A percentile compares a stretch with the other conserved stretches of the same genome.
These are phyloP conservation scores for Xiphophorus hellerii DNA, from an alignment of 2,113 vertebrate genomes.

Conservation along the genomic window DNA sequence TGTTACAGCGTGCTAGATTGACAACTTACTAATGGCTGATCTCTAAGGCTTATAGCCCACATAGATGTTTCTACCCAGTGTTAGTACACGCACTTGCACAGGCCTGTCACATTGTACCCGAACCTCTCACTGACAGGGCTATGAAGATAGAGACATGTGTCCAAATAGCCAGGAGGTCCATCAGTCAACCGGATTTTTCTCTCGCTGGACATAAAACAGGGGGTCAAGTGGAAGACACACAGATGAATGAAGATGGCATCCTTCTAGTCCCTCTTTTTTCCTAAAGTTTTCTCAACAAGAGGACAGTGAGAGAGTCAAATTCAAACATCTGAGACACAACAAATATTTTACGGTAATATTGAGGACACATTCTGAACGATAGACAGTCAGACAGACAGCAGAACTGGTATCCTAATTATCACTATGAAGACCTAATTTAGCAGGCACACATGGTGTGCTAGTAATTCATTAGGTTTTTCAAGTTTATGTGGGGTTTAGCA, in stretches of 20 bases:
- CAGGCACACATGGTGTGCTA: too few species aligned
- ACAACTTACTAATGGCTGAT: conserved; percentile 78
- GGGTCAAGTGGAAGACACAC: conserved; percentile 57
- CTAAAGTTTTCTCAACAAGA: conserved; percentile 44
- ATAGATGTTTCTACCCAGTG: conserved; percentile 64
- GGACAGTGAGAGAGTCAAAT: conserved; percentile 26
- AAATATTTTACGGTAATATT: conserved; percentile 5
- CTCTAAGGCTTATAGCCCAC: conserved; percentile 60
- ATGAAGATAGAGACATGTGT: conserved; percentile 75
- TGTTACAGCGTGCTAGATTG: conserved; percentile 63
- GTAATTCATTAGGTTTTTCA: too few species aligned
- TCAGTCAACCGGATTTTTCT: conserved; percentile 66
- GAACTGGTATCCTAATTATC: too few species aligned
- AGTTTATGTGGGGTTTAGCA: too few species aligned
- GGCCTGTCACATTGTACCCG: conserved; percentile 69
- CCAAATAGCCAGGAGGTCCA: conserved; percentile 73
- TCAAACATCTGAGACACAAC: conserved; percentile 9
- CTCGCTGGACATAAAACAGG: conserved; percentile 21
- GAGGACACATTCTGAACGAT: neutral
- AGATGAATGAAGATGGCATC: conserved; percentile 66
- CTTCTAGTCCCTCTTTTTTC: conserved; percentile 33
- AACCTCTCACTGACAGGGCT: conserved; percentile 57
- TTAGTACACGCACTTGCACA: conserved; percentile 64
- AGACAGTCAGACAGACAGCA: too few species aligned
- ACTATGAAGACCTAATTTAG: too few species aligned